A percentile compares a stretch with the other conserved stretches of the same genome.
These are phyloP conservation scores for Halesus radiatus DNA, from an alignment of 1,140 invertebrate genomes.

Conservation along the genomic window DNA sequence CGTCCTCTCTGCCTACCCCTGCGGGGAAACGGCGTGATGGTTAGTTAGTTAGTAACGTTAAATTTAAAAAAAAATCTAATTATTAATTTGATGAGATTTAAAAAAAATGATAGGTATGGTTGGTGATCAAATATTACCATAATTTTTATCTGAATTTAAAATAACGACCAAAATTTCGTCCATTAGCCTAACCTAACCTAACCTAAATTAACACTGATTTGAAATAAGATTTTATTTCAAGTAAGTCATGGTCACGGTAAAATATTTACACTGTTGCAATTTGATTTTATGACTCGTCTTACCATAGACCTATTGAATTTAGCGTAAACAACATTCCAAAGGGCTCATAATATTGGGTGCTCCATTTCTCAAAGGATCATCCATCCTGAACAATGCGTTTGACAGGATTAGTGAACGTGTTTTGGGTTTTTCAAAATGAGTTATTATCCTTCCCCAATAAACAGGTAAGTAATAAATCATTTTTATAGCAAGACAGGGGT, in stretches of 20 bases:
- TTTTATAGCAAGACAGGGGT: neutral
- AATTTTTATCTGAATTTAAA: too few species aligned
- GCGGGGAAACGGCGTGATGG: too few species aligned
- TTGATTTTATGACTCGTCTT: neutral
- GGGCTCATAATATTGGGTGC: neutral
- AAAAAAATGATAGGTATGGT: too few species aligned
- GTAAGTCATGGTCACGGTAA: neutral
- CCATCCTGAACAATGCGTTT: neutral
- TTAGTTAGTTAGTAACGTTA: too few species aligned
- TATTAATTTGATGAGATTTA: too few species aligned
- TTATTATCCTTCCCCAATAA: neutral
- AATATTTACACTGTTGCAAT: neutral
- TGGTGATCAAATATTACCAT: too few species aligned
- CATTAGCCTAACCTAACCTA: too few species aligned
- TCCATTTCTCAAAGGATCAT: conserved; percentile 26
- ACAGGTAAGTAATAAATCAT: conserved; percentile 19
- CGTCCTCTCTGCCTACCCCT: too few species aligned
- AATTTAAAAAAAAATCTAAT: too few species aligned
- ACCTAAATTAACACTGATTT: neutral
- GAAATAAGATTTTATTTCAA: neutral
- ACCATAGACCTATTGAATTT: neutral
- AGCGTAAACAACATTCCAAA: neutral
- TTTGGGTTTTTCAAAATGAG: conserved; percentile 22
- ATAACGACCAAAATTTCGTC: too few species aligned
- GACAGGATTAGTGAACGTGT: conserved; percentile 21